Evolutionary conservation across 2,888 invertebrate species (phyloP), one percentile per base, ranked within the genome.

Genomic region (Trachelus tabidus): DNA sequence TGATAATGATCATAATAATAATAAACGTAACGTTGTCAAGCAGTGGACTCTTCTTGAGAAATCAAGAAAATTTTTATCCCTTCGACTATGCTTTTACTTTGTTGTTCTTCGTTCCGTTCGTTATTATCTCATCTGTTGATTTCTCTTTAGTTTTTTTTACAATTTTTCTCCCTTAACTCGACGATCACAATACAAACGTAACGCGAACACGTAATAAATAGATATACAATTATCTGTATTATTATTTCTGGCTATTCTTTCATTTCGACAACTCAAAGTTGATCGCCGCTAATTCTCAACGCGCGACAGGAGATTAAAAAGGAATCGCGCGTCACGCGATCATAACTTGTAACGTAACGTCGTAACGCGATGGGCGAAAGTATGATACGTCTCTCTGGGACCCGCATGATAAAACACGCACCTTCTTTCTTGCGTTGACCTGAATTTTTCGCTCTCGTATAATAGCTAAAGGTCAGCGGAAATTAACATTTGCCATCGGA

Each of bases 81-180:
- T 2, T 56, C 56, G 23, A 23, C 23, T 56, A 23, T 23, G 56
- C 56, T 15, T 56, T 23, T 56, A 23, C 56, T 56, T 23, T 56
- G 2, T 15, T 74, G 40, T 12, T 69, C 75, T 80, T 80, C 76
- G 79, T 76, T 69, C 4, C 31, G 76, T 81, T 80, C 83, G 79
- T 84, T 83, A 69, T 78, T 81, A 81, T 77, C 11, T 31, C 40
- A 12, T 15, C 1, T 34, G 0, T 6, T 34, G 6, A 73, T 34
- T 73, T 73, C 23, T 23, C n/a, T 75, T 37, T 75, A 40, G 40
- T 37, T 12, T 23, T 73, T 11, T 73, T 35, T 35, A 34, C 73
- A 75, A 9, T 34, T 31, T 69, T 56, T 31, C 35, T 33, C 68
- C 73, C 9, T 56, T 23, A 56, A 9, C 23, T 23, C 56, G 56